phyloP scores from a whole-genome alignment of 2,797 vertebrate genomes.

The Remorina albescens region DNA sequence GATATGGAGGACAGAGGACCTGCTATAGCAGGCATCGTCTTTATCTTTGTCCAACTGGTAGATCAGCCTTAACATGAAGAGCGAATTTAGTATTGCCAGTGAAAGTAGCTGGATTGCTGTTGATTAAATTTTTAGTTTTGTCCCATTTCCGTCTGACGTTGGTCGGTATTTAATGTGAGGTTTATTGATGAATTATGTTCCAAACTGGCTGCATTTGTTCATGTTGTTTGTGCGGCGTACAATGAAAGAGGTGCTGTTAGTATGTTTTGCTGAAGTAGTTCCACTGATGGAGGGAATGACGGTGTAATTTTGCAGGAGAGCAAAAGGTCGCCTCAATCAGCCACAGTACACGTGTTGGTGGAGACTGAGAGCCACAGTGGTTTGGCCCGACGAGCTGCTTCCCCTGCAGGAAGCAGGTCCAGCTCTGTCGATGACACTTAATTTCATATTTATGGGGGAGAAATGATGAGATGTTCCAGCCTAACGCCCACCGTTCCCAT shows the following conservation, averaged over 20 bases:
- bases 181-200: no score
- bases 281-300: background rate
- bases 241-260: background rate
- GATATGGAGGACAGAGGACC: no score
- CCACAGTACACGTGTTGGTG: slow-evolving; percentile 27
- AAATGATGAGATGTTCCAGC: slow-evolving; percentile 44
- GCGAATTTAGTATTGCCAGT: no score
- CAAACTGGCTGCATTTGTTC: background rate
- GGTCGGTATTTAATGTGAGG: background rate
- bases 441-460: slow-evolving; percentile 49
- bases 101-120: background rate
- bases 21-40: no score
- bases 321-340: slow-evolving; percentile 26
- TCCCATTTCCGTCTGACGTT: background rate
- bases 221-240: background rate
- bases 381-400: slow-evolving; percentile 47
- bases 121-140: background rate
- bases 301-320: slow-evolving; percentile 22
- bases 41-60: background rate
- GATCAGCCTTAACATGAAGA: no score
- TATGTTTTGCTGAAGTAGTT: background rate
- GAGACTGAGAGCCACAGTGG: slow-evolving; percentile 19
- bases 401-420: slow-evolving; percentile 41
- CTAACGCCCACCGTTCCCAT: slow-evolving; percentile 54
- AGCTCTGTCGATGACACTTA: slow-evolving; percentile 49